Percentiles rank a stretch among this genome's conserved stretches.
Conservation (phyloP, 2,113 vertebrate species). For the Oreotrochilus melanogaster region DNA sequence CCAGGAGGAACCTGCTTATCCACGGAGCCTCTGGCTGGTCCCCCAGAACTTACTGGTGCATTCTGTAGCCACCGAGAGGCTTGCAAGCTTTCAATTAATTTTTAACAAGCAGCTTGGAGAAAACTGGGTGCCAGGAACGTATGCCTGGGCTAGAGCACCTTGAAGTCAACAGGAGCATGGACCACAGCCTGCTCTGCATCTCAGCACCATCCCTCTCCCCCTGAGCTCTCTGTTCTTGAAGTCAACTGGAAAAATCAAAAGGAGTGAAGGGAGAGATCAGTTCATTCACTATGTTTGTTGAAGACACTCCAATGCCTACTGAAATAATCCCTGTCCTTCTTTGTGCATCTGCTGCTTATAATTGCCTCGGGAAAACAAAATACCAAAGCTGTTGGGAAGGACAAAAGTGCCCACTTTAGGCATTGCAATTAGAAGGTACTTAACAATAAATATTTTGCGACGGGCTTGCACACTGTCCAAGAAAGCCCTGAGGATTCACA, state of each 20-base stretch:
- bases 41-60: neutral
- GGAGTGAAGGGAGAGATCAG: neutral
- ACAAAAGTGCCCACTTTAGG: constrained; percentile 83
- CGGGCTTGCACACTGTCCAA: constrained; percentile 78
- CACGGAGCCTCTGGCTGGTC: neutral
- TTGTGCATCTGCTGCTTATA: neutral
- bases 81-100: rapidly evolving
- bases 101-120: neutral
- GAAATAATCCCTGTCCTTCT: neutral
- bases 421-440: constrained; percentile 88
- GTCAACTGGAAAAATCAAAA: neutral
- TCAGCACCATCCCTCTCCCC: neutral
- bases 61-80: neutral
- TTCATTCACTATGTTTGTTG: neutral
- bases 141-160: rapidly evolving
- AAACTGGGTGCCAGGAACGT: neutral
- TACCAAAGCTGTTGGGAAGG: constrained; percentile 79
- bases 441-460: constrained; percentile 84
- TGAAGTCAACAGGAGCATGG: rapidly evolving
- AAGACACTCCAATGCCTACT: neutral
- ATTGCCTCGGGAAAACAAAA: constrained; percentile 12
- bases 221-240: neutral
- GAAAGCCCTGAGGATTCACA: constrained; percentile 88
- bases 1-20: neutral
- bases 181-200: neutral